Evolutionary conservation across 1,140 invertebrate species (phyloP), one percentile per base, ranked within the genome.

Genomic region (Drosophila punjabiensis): DNA sequence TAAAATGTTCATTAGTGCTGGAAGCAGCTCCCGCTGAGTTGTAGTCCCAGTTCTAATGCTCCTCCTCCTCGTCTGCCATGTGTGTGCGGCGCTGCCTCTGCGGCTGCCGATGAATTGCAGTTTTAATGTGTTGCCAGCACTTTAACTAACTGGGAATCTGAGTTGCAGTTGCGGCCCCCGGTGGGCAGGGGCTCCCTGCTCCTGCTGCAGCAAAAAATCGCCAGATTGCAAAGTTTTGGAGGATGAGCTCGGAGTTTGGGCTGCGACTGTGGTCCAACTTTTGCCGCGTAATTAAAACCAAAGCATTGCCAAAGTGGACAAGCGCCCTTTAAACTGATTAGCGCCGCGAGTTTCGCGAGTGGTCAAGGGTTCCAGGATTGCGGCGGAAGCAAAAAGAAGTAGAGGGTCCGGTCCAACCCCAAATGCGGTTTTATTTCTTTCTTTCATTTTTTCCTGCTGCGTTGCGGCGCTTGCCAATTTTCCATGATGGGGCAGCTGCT

Each of bases 211-310:
- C 28, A 24, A 70, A 70, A 69, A 69, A 74, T 52, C 52, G 60
- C 81, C 81, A 82, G 74, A 74, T 80, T 74, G 48, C 69, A 32
- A 71, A 70, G 24, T 70, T 61, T 47, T 14, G 33, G 50, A 33
- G 14, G 32, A 50, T 28, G 47, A 33, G 32, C n/a, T 30, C 16
- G 11, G 32, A n/a, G 16, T 18, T 18, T 20, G 28, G 35, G 37
- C 48, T 60, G 41, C 32, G 55, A 55, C 59, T 76, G 84, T 62
- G 73, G 70, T 81, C 64, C 67, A 86, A 90, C 87, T 90, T 89
- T 86, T 82, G 77, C 79, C 86, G 87, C 87, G 86, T 89, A 89
- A 89, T 89, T 89, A 89, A 89, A 89, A 89, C 82, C 86, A 89
- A 89, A 91, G 86, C 87, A 89, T 80, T 45, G 75, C 82, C 87